These are phyloP conservation scores for Apamea sordens DNA, from an alignment of 2,888 invertebrate genomes.

Conservation along the genomic window DNA sequence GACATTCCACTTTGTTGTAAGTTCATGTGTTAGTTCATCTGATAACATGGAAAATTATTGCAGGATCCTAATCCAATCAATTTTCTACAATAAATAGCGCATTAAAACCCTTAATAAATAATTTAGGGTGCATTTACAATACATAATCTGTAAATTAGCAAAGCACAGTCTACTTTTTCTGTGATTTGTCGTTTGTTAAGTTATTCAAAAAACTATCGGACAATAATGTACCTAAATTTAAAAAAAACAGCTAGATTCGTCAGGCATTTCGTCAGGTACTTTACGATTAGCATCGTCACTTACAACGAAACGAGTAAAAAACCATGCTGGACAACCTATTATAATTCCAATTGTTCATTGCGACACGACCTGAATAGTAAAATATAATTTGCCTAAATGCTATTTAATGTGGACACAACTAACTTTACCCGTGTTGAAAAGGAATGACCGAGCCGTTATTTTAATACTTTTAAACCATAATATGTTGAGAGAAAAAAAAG, in stretches of 20 bases:
- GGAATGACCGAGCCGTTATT: conserved; percentile 11
- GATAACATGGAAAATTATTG: conserved; percentile 5
- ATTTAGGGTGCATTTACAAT: background rate
- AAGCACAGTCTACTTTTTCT: background rate
- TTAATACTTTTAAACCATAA: background rate
- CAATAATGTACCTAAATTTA: background rate
- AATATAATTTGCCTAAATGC: conserved; percentile 54
- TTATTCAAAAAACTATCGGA: conserved; percentile 5
- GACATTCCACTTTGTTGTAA: conserved; percentile 22
- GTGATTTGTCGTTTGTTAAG: background rate
- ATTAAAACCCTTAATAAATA: background rate
- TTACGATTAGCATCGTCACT: conserved; percentile 51
- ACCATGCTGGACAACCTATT: conserved; percentile 39
- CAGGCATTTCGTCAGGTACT: conserved; percentile 57
- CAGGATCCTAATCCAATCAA: background rate
- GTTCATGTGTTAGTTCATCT: conserved; percentile 20
- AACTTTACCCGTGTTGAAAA: conserved; percentile 13
- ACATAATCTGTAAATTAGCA: background rate
- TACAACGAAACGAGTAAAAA: conserved; percentile 55
- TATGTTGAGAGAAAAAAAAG: background rate
- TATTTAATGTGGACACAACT: conserved; percentile 31
- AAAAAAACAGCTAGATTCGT: conserved; percentile 13
- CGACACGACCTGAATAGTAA: conserved; percentile 55
- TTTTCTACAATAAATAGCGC: background rate
- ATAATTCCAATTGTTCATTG: conserved; percentile 59